phyloP scores from a whole-genome alignment of 2,113 vertebrate genomes.

The Corvus cornix region DNA sequence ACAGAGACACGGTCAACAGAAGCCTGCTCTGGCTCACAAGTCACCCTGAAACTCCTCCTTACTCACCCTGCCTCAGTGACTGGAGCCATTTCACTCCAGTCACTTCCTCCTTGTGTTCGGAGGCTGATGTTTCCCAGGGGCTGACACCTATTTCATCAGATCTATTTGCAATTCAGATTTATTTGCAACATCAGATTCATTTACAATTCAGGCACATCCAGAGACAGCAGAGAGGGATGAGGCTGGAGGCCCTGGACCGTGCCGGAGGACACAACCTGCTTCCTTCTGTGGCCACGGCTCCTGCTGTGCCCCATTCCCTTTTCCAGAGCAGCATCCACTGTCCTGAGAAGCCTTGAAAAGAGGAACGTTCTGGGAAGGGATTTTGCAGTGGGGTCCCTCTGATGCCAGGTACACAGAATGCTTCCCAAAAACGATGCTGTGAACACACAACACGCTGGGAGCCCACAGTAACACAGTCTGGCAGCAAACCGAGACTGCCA shows the following conservation, averaged over 20 bases:
- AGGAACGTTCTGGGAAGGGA: background rate
- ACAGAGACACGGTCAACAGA: background rate
- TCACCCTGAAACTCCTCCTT: background rate
- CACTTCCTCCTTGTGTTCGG: background rate
- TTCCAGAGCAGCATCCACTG: background rate
- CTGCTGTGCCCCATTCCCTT: background rate
- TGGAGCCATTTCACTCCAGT: background rate
- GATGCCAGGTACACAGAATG: slow-evolving; percentile 35
- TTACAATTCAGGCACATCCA: background rate
- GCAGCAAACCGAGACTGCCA: background rate
- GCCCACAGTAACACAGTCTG: slow-evolving; percentile 45
- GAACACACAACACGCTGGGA: slow-evolving; percentile 8
- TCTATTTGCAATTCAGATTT: slow-evolving; percentile 49
- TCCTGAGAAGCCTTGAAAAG: background rate
- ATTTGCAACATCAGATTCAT: background rate
- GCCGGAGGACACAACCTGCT: background rate
- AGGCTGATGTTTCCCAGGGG: background rate
- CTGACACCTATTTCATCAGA: slow-evolving; percentile 15
- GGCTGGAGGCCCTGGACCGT: background rate
- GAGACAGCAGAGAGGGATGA: background rate
- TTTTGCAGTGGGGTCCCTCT: background rate
- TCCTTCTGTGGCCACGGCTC: background rate
- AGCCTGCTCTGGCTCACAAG: background rate
- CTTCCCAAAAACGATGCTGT: background rate
- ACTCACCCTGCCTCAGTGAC: background rate